Evolutionary conservation across 2,797 vertebrate species (phyloP), one percentile per base, ranked within the genome.

Genomic region (Neomorphus geoffroyi): DNA sequence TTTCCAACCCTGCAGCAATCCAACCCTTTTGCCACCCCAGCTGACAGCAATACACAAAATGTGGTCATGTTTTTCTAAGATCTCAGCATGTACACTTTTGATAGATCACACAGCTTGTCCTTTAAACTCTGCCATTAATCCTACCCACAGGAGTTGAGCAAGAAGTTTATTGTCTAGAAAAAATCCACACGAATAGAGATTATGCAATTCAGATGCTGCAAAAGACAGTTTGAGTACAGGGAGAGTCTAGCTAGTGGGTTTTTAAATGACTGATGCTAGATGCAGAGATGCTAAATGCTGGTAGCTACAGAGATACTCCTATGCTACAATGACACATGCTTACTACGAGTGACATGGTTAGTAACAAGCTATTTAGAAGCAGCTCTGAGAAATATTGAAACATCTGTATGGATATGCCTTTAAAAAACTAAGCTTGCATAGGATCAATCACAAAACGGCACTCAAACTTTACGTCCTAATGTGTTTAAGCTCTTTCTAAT

Each of bases 41-140:
- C 1, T 86, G 75, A 91, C 69, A 90, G 70, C 72, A 88, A 93
- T 72, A 92, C 65, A 94, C 65, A 83, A 92, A 94, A 84, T 45
- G 56, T 86, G 77, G 80, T 79, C 87, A 64, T 81, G 94, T 91
- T 95, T 92, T 87, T 12, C 79, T 75, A 83, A 95, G 91, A 95
- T 84, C 94, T 96, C 94, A 95, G 93, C 94, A 64, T 81, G 94
- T 37, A 81, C 70, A 50, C 58, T 75, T 93, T 86, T 91, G 87
- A 96, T 88, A 97, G 87, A 94, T 96, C 89, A 84, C 89, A 95
- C 87, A 93, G 92, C 80, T 96, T 94, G 94, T 95, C 89, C 82
- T 94, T 96, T 96, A 96, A 95, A 96, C 91, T 94, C 93, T 91
- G 70, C 62, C 82, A 95, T 94, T 97, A 96, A 96, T 94, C 93